Percentiles rank a stretch among this genome's conserved stretches.
phyloP scores from a whole-genome alignment of 2,888 invertebrate species.

The Leptinotarsa peninsularis region DNA sequence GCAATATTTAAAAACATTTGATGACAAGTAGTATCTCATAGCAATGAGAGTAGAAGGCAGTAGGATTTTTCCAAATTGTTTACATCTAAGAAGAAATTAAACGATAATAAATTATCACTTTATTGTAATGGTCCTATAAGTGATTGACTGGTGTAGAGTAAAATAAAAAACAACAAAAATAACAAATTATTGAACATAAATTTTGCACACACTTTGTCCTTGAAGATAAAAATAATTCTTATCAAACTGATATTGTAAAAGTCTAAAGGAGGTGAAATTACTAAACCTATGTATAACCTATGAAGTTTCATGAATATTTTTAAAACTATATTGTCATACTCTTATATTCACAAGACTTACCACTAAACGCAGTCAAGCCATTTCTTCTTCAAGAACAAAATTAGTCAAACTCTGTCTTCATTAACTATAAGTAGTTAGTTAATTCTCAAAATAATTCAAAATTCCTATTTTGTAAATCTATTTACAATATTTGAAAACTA shows the following conservation, averaged over 20 bases:
- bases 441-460: constrained; percentile 25
- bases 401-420: background rate
- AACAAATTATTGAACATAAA: constrained; percentile 22
- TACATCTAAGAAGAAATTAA: constrained; percentile 34
- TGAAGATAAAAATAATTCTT: background rate
- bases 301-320: too few relatives aligned
- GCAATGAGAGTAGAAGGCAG: constrained; percentile 35
- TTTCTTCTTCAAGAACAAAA: constrained; percentile 8
- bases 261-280: too few relatives aligned
- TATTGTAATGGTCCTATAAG: constrained; percentile 44
- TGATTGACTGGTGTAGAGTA: constrained; percentile 33
- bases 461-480: constrained; percentile 39
- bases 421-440: constrained; percentile 2
- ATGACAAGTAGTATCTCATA: constrained; percentile 21
- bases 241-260: background rate
- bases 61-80: constrained; percentile 30
- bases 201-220: constrained; percentile 2
- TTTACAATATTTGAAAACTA: constrained; percentile 41
- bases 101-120: constrained; percentile 41
- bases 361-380: background rate
- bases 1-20: constrained; percentile 38
- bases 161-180: constrained; percentile 34
- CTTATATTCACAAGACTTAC: too few relatives aligned
- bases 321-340: too few relatives aligned
- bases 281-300: too few relatives aligned